Base-by-base conservation (phyloP, 2,888 invertebrate species). In the Lampropteryx suffumata region DNA sequence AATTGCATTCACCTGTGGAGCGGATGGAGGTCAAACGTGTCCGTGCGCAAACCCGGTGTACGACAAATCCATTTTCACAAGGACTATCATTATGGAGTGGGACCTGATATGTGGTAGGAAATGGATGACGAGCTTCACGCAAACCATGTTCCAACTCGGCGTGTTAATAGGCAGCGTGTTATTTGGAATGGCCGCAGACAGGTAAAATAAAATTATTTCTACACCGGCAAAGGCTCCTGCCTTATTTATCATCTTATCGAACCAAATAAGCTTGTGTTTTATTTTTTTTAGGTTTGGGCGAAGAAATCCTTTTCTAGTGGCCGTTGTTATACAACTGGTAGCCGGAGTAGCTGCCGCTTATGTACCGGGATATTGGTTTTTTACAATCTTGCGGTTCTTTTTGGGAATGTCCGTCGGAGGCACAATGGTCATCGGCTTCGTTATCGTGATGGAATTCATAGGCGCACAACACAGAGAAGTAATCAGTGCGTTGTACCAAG, bases 391-490 rank as follows among this genome's bases (percentile, higher is more conserved):
- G 41, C 69, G 96, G 55, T 94, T 96, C 68, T 67, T 95, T 7
- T 91, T 93, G 6, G 96, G 95, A 1, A 80, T 94, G 61, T 94
- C 95, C 0, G 95, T 95, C 0, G 96, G 96, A 36, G 97, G 96
- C 10, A 94, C 95, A 0, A 97, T 97, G 95, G 94, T 95, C 27
- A 79, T 71, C 8, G 82, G 86, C n/a, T 91, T 90, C 43, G 90
- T 91, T 3, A 88, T 94, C 8, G 79, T 93, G 2, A 94, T 94
- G 94, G 94, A 94, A 71, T 90, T 93, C 36, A 91, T 94, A 21
- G 94, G 94, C 1, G 84, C 87, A 0, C 79, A 90, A 60, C 90
- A 90, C 64, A 82, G 93, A 52, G 92, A 92, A 44, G 54, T 84
- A 1, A 84, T 92, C 32, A 92, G 93, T 3, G 93, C 94, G 9